phyloP scores from a whole-genome alignment of 2,888 invertebrate genomes.

The Drosophila cognata region DNA sequence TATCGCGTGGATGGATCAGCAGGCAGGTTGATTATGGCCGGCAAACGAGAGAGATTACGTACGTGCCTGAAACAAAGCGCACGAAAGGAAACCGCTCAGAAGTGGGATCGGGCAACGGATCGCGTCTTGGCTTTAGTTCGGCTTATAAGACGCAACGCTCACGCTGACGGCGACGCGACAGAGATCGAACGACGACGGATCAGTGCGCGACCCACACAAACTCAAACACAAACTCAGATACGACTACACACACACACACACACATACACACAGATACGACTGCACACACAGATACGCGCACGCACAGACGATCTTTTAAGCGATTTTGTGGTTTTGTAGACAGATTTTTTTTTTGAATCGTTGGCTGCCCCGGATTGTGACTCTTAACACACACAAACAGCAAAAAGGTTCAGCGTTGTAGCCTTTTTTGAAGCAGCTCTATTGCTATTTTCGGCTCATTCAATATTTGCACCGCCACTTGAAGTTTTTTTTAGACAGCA shows the following conservation, averaged over 20 bases:
- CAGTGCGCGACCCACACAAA: conserved; percentile 58
- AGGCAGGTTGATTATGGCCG: conserved; percentile 77
- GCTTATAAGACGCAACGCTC: conserved; percentile 70
- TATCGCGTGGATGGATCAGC: conserved; percentile 65
- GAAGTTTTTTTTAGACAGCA: conserved; percentile 22
- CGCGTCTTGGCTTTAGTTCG: conserved; percentile 65
- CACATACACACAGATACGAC: background rate
- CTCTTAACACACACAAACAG: conserved; percentile 16
- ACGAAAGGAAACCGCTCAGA: conserved; percentile 59
- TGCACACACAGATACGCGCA: conserved; percentile 30
- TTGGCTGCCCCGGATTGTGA: conserved; percentile 21
- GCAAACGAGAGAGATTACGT: conserved; percentile 68
- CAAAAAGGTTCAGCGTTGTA: conserved; percentile 47
- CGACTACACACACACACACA: conserved; percentile 29
- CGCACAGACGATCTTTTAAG: conserved; percentile 64
- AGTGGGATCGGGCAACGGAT: conserved; percentile 38
- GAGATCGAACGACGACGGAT: conserved; percentile 68
- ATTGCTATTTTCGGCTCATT: conserved; percentile 36
- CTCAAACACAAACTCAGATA: conserved; percentile 37
- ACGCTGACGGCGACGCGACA: conserved; percentile 55
- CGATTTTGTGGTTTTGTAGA: conserved; percentile 75
- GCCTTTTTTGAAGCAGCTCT: conserved; percentile 33
- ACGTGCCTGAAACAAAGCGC: conserved; percentile 77
- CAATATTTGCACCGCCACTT: conserved; percentile 45
- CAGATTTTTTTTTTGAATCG: conserved; percentile 45